Base-by-base conservation (phyloP, 2,797 vertebrate species). In the Arnoldichthys spilopterus region DNA sequence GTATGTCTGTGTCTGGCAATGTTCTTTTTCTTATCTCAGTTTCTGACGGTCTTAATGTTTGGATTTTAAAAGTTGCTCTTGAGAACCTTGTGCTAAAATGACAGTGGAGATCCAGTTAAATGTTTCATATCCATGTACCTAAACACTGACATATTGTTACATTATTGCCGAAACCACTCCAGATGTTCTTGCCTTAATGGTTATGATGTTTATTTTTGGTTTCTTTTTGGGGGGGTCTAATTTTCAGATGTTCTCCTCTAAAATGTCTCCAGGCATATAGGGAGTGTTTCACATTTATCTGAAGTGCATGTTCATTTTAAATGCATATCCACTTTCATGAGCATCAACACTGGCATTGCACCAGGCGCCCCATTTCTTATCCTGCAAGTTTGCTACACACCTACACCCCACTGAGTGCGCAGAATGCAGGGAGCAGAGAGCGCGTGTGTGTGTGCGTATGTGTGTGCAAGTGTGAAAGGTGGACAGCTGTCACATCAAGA, bases 151-250 rank as follows among this genome's bases (percentile, higher is more conserved):
- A 90, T 92, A 87, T 90, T 91, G 90, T 93, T 91, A 90, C 90
- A 93, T 91, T 95, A 92, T 91, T 91, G 93, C 95, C 91, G 94
- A 96, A 92, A 91, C 94, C 95, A 94, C 96, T 96, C 96, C 96
- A 94, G 96, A 94, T 97, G 95, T 94, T 96, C 95, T 97, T 98
- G 97, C 98, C 97, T 99, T 98, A 98, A 98, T 95, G 96, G 95
- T 97, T 96, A 95, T 95, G 93, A 95, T 94, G 90, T 91, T 93
- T 88, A 83, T 88, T 91, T 87, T 81, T 89, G 76, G 69, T 85
- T 84, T 86, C 11, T 80, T 86, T 85, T 53, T 85, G 6, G n/a
- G 1, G 51, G 76, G 77, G 47, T 76, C 80, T 63, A 74, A 75
- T 76, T 51, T 82, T 79, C 80, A 69, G 76, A 87, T 74, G 80